A percentile compares a stretch with the other conserved stretches of the same genome.
Conservation (phyloP, 2,113 vertebrate genomes). For the Odontesthes bonariensis region DNA sequence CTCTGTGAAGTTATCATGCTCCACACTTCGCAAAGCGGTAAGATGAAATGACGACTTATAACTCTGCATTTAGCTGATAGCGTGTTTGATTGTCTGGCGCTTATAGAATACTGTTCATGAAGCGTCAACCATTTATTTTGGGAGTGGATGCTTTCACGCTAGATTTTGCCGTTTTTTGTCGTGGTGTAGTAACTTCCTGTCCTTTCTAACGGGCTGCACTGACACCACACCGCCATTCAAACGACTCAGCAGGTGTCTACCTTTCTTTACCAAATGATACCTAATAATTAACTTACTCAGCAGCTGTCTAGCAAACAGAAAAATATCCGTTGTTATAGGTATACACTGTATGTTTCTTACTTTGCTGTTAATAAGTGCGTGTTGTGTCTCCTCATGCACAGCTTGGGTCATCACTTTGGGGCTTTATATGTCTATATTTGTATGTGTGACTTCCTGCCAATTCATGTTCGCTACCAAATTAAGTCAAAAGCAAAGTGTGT, state of each 20-base stretch:
- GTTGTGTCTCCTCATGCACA: not conserved
- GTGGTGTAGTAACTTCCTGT: slow-evolving; percentile 34
- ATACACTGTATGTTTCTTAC: not conserved
- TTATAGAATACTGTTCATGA: not conserved
- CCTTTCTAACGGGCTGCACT: not conserved
- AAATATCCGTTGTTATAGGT: not conserved
- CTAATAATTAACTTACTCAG: not conserved
- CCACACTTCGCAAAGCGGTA: slow-evolving; percentile 24
- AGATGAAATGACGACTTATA: slow-evolving; percentile 21
- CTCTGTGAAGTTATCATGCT: slow-evolving; percentile 17
- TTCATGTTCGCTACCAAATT: not conserved
- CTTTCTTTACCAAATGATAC: not conserved
- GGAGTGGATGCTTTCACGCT: not conserved
- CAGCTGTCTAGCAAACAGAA: not conserved
- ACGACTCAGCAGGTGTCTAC: not conserved
- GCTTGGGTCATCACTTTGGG: not conserved
- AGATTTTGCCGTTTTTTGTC: not conserved
- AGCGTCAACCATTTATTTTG: not conserved
- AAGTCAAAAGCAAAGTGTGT: not conserved
- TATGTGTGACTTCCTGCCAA: slow-evolving; percentile 5
- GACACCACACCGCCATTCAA: not conserved
- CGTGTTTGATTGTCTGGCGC: not conserved
- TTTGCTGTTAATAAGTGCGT: not conserved
- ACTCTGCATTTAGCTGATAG: not conserved
- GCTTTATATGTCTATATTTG: not conserved